Base-by-base conservation (phyloP, 2,888 invertebrate genomes). In the Leptinotarsa rubiginosa region DNA sequence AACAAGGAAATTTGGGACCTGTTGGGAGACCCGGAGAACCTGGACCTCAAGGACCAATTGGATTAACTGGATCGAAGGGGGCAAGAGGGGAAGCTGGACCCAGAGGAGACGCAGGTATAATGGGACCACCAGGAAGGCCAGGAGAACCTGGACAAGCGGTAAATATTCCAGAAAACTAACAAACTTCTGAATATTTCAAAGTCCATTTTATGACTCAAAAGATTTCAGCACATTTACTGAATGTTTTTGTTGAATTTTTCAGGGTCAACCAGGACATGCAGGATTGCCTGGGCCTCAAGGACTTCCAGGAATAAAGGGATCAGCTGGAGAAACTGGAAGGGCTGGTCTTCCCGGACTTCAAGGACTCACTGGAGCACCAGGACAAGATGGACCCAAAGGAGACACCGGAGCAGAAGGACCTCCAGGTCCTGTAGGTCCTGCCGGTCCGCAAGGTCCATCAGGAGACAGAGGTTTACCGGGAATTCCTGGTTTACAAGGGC, bases 111-210 rank as follows among this genome's bases (percentile, higher is more conserved):
- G 84, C 89, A 49, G 95, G 95, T 25, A 89, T 92, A 71, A 90
- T 91, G 87, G 95, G 95, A n/a, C 90, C 93, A 31, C 93, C 94
- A 12, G 96, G 96, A 74, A 88, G 94, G 79, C 93, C 93, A 2
- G 96, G 96, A 83, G 93, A 93, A 85, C 88, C 92, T 70, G 96
- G 95, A 78, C 89, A 91, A 75, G 89, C 91, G 74, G 95, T 94
- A 89, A 88, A 87, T 86, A 50, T 15, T 69, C 7, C 3, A 31
- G 41, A 31, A 69, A 65, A 64, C n/a, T 25, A 65, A 12, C 49
- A 50, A 56, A 50, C 50, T 50, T 50, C 5, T 15, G 16, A 50
- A 41, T 10, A 41, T 10, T 41, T 10, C 41, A 41, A 41, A 41
- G 10, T 41, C 10, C 41, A 41, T 41, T 41, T 10, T 0, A 41